These are phyloP conservation scores for Crypturellus tataupa DNA, from an alignment of 2,797 vertebrate species.

Conservation along the genomic window DNA sequence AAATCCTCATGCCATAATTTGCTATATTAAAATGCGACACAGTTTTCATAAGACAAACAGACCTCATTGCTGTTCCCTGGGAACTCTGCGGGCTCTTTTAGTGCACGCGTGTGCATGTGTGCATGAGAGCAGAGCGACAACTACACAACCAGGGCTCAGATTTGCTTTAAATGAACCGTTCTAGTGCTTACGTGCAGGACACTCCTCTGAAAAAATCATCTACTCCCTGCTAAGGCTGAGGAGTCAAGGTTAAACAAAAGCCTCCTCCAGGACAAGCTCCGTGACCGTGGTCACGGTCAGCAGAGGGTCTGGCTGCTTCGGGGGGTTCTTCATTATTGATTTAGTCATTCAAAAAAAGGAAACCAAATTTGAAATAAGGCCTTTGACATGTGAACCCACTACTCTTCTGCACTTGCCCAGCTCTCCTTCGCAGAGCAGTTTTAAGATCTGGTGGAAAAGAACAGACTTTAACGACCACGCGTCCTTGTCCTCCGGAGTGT, in stretches of 20 bases:
- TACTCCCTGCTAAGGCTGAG: not conserved
- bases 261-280: not conserved
- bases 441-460: constrained; percentile 62
- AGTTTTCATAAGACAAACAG: constrained; percentile 33
- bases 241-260: not conserved
- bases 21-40: not conserved
- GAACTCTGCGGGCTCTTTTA: not conserved
- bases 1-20: not conserved
- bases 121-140: constrained; percentile 1
- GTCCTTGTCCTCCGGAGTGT: constrained; percentile 61
- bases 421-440: constrained; percentile 27
- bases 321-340: not conserved
- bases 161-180: constrained; percentile 3
- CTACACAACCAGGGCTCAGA: constrained; percentile 40
- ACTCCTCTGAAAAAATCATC: not conserved
- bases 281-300: fast-evolving
- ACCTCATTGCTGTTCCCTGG: not conserved
- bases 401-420: constrained; percentile 35
- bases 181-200: not conserved
- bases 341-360: constrained; percentile 18
- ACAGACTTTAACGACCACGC: constrained; percentile 6
- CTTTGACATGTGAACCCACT: constrained; percentile 40
- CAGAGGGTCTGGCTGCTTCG: not conserved
- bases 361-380: constrained; percentile 18
- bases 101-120: not conserved